phyloP scores from a whole-genome alignment of 2,888 invertebrate species.

The Apodemia hepburni region DNA sequence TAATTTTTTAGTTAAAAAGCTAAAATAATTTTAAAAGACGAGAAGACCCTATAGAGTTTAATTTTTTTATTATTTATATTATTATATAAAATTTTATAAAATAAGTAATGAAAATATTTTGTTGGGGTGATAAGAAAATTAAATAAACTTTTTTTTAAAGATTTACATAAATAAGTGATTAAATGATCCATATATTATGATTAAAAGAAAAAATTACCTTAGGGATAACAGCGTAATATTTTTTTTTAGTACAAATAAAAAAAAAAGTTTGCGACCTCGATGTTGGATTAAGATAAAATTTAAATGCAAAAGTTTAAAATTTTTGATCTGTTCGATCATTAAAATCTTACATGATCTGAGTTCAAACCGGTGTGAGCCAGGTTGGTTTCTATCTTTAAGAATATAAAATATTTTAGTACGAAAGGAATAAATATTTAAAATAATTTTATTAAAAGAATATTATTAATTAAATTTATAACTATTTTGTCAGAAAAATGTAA shows the following conservation, averaged over 20 bases:
- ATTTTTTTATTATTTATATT: constrained; percentile 56
- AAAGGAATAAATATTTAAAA: constrained; percentile 85
- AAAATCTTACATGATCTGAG: constrained; percentile 93
- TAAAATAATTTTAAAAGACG: constrained; percentile 84
- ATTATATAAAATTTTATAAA: constrained; percentile 49
- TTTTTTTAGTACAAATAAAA: constrained; percentile 86
- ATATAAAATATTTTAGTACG: constrained; percentile 85
- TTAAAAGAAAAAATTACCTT: constrained; percentile 87
- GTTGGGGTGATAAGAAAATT: constrained; percentile 84
- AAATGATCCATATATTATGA: constrained; percentile 79
- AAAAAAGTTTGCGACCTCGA: constrained; percentile 92
- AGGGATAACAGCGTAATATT: constrained; percentile 93
- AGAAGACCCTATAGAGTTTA: constrained; percentile 90
- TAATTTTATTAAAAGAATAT: constrained; percentile 62
- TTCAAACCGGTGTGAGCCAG: constrained; percentile 93
- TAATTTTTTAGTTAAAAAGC: constrained; percentile 81
- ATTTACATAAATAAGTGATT: constrained; percentile 57
- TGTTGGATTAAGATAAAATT: constrained; percentile 90
- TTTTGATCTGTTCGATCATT: constrained; percentile 91
- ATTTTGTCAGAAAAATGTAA: constrained; percentile 85
- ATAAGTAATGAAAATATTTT: constrained; percentile 67
- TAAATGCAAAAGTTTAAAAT: constrained; percentile 83
- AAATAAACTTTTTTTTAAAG: constrained; percentile 73
- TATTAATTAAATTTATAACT: constrained; percentile 48
- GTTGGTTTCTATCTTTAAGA: constrained; percentile 90